These are phyloP conservation scores for Tridacna crocea DNA, from an alignment of 2,888 invertebrate species.

Conservation along the genomic window DNA sequence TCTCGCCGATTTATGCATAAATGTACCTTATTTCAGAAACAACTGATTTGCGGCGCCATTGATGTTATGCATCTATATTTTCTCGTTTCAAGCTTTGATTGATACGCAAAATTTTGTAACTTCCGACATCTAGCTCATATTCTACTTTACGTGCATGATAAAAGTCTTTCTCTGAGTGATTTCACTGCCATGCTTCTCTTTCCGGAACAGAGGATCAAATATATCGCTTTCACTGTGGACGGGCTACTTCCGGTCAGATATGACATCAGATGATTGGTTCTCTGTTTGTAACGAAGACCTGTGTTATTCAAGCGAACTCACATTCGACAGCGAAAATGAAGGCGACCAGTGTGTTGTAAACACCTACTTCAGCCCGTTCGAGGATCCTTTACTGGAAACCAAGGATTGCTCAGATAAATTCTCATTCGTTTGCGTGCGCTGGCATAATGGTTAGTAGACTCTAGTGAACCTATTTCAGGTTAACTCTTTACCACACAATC, in stretches of 20 bases:
- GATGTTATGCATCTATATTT: background rate
- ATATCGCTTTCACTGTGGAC: background rate
- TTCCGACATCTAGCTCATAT: background rate
- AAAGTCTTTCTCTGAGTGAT: background rate
- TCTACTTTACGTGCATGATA: background rate
- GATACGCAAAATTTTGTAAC: background rate
- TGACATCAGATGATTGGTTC: background rate
- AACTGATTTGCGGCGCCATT: no score
- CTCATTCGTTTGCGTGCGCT: background rate
- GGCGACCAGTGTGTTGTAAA: background rate
- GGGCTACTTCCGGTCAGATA: background rate
- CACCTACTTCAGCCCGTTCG: background rate
- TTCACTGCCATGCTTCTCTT: background rate
- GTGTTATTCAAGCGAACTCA: background rate
- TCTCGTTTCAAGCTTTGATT: no score
- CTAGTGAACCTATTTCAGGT: background rate
- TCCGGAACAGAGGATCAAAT: background rate
- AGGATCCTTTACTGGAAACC: background rate
- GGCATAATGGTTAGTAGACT: background rate
- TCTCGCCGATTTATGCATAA: no score
- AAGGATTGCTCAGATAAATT: background rate
- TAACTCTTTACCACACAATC: no score
- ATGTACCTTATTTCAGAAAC: no score
- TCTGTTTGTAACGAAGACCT: no score
- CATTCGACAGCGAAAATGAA: background rate